Conservation (phyloP, 2,888 invertebrate species). For the Marronus borbonicus region DNA sequence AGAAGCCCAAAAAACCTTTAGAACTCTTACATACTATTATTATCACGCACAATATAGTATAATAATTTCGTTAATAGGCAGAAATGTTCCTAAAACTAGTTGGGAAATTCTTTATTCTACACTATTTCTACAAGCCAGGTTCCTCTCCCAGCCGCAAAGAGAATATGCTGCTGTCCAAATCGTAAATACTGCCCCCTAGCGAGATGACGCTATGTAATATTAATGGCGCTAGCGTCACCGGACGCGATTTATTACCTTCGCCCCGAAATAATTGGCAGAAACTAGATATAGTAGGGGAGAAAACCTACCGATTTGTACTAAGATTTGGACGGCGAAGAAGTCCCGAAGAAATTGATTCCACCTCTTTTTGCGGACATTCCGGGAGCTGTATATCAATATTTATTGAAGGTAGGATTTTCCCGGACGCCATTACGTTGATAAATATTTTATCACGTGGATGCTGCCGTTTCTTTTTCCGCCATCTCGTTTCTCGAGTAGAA, state of each 20-base stretch:
- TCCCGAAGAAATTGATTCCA: constrained; percentile 30
- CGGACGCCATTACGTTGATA: constrained; percentile 30
- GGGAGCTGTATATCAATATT: constrained; percentile 37
- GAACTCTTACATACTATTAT: no score
- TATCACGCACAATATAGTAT: no score
- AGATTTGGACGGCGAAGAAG: constrained; percentile 18
- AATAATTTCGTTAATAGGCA: no score
- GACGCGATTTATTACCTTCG: constrained; percentile 64
- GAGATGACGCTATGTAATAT: constrained; percentile 65
- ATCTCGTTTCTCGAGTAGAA: neutral
- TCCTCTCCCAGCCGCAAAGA: constrained; percentile 14
- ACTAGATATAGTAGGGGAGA: constrained; percentile 29
- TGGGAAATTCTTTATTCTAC: no score
- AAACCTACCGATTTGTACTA: constrained; percentile 36
- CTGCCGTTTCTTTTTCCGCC: no score
- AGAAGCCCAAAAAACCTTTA: no score
- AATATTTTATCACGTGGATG: constrained; percentile 26
- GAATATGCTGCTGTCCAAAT: constrained; percentile 54
- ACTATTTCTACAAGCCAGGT: no score
- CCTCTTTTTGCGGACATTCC: constrained; percentile 11
- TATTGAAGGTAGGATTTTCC: constrained; percentile 34
- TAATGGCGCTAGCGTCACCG: constrained; percentile 65
- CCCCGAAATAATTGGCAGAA: constrained; percentile 66
- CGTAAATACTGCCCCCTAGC: constrained; percentile 64
- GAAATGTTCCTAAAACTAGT: no score